A percentile compares a stretch with the other conserved stretches of the same genome.
Conservation (phyloP, 2,888 invertebrate genomes). For the Silvanus unidentatus region DNA sequence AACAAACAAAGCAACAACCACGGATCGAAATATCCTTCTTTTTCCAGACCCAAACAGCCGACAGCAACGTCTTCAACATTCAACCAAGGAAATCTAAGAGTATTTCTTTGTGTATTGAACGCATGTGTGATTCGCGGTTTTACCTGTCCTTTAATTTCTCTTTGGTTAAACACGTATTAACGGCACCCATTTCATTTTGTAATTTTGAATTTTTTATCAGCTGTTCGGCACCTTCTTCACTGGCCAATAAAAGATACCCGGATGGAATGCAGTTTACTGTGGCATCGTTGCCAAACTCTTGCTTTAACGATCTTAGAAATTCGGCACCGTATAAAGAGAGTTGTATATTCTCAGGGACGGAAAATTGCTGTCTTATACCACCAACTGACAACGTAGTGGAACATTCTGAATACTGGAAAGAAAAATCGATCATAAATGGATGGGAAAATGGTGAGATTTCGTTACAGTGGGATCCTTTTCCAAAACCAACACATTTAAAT, state of each 20-base stretch:
- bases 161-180: constrained; percentile 65
- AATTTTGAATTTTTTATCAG: constrained; percentile 63
- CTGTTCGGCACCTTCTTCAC: constrained; percentile 66
- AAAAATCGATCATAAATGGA: constrained; percentile 12
- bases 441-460: too few species aligned
- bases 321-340: constrained; percentile 86
- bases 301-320: constrained; percentile 71
- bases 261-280: constrained; percentile 79
- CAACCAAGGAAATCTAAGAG: constrained; percentile 80
- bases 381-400: constrained; percentile 80
- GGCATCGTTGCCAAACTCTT: constrained; percentile 58
- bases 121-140: not conserved
- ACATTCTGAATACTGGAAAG: constrained; percentile 62
- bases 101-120: constrained; percentile 1
- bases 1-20: constrained; percentile 73
- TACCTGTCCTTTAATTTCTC: constrained; percentile 58
- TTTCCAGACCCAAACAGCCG: constrained; percentile 73
- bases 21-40: constrained; percentile 94
- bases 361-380: constrained; percentile 87
- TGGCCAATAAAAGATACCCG: constrained; percentile 82
- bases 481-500: constrained; percentile 73
- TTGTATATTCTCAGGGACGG: constrained; percentile 85
- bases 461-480: constrained; percentile 82
- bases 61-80: constrained; percentile 74
- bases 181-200: constrained; percentile 73